Percentiles rank a stretch among this genome's conserved stretches.
These are phyloP conservation scores for Poeciliopsis occidentalis DNA, from an alignment of 2,113 vertebrate species.

Conservation along the genomic window DNA sequence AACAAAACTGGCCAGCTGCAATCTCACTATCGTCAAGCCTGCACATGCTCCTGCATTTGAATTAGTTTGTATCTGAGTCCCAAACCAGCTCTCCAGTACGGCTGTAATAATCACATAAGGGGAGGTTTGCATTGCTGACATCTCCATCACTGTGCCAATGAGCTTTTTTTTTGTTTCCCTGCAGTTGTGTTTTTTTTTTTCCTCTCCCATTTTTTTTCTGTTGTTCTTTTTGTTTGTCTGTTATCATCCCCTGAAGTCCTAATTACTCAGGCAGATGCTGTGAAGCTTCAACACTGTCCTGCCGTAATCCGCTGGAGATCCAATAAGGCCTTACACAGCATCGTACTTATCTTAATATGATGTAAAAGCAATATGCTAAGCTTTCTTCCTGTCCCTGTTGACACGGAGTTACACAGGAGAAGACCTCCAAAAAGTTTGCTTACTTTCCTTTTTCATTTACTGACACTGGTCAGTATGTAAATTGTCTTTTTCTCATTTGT, in stretches of 20 bases:
- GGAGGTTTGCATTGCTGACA: constrained; percentile 31
- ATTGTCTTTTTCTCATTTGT: constrained; percentile 41
- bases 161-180: constrained; percentile 32
- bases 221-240: constrained; percentile 40
- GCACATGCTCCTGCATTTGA: constrained; percentile 12
- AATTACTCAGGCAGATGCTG: constrained; percentile 75
- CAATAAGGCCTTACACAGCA: constrained; percentile 67
- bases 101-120: constrained; percentile 24
- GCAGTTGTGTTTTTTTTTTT: constrained; percentile 16
- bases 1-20: neutral
- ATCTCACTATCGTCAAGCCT: neutral
- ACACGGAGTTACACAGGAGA: constrained; percentile 41
- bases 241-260: constrained; percentile 71
- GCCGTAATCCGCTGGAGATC: constrained; percentile 67
- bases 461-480: constrained; percentile 39
- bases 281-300: constrained; percentile 61
- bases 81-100: constrained; percentile 1
- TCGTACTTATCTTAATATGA: constrained; percentile 65
- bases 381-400: constrained; percentile 49
- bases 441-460: constrained; percentile 21
- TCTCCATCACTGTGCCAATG: constrained; percentile 25
- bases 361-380: constrained; percentile 66
- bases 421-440: constrained; percentile 57
- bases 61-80: constrained; percentile 17
- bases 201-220: constrained; percentile 16